Percentiles rank a stretch among this genome's conserved stretches.
These are phyloP conservation scores for Oscheius sp. DNA, from an alignment of 2,888 invertebrate genomes.

Conservation along the genomic window DNA sequence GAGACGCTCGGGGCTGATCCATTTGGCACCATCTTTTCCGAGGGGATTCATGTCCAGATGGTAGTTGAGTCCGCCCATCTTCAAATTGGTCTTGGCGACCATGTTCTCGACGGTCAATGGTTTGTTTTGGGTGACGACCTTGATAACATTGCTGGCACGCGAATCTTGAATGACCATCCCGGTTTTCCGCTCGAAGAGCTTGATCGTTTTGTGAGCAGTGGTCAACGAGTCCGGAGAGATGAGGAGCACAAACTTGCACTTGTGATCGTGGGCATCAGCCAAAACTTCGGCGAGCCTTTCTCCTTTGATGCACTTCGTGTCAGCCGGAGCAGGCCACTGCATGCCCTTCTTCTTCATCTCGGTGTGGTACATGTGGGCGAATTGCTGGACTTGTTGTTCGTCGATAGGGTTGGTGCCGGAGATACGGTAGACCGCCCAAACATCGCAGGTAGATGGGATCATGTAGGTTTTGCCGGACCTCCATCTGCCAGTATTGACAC, in stretches of 20 bases:
- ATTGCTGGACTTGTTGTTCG: not conserved
- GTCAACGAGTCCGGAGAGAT: conserved; percentile 39
- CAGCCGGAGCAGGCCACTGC: no score
- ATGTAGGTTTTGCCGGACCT: conserved; percentile 23
- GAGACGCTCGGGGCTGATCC: conserved; percentile 39
- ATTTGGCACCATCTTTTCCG: conserved; percentile 22
- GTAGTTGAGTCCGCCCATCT: conserved; percentile 49
- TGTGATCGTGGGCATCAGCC: conserved; percentile 25
- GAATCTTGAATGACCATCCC: conserved; percentile 63
- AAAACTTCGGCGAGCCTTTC: conserved; percentile 31
- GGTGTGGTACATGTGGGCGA: not conserved
- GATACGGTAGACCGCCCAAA: conserved; percentile 3
- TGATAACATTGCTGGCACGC: conserved; percentile 49
- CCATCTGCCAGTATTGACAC: conserved; percentile 24
- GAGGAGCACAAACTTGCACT: conserved; percentile 41
- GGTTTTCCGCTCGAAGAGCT: conserved; percentile 52
- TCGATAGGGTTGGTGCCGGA: not conserved
- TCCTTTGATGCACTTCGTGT: not conserved
- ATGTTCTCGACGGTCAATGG: conserved; percentile 59
- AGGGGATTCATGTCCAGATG: conserved; percentile 33
- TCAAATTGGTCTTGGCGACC: conserved; percentile 57
- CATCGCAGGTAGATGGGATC: not conserved
- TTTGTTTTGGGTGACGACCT: conserved; percentile 30
- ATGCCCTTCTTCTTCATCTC: no score
- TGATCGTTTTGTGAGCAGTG: conserved; percentile 43